Base-by-base conservation (phyloP, 2,797 vertebrate species). In the Hypotaenidia philippensis region DNA sequence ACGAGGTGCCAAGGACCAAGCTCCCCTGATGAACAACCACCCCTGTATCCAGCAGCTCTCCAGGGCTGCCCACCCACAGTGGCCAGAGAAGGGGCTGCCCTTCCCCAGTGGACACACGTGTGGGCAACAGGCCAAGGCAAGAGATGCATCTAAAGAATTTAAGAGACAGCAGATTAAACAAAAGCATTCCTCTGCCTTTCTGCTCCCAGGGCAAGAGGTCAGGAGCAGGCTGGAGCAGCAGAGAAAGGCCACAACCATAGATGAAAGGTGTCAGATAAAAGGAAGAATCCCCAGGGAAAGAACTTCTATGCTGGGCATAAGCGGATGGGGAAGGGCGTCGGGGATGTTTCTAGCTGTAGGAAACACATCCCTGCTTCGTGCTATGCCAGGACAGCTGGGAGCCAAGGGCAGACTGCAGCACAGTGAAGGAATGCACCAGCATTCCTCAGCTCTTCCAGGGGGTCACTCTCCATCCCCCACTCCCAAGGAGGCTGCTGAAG, bases 131-230 rank as follows among this genome's bases (percentile, higher is more conserved):
- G 82, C 45, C 57, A 85, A 84, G 32, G 65, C 70, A 87, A 93
- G 52, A 71, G 81, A 65, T n/a, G 20, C 83, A 86, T 66, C 55
- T 57, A 9, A 90, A 83, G 83, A 89, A 95, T 95, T 91, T 44
- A 90, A 44, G 80, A 91, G 40, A 74, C 7, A 19, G 69, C 63
- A 72, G 65, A 83, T 76, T 32, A 77, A 95, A 96, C 91, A 80
- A 32, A 96, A 86, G 59, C 61, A 82, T 78, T 87, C 38, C 69
- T 57, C 76, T 80, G 50, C 65, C 31, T 68, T 87, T 92, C 89
- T 92, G 47, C 52, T 78, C 65, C 80, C 5, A 4, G 64, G 86
- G 45, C 0, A 0, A 69, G 31, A 82, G 61, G 79, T 69, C 68
- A 75, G 74, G 45, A 83, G 47, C 5, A 0, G 76, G 60, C 36